Conservation (phyloP, 2,888 invertebrate species). For the Oscheius sp. region DNA sequence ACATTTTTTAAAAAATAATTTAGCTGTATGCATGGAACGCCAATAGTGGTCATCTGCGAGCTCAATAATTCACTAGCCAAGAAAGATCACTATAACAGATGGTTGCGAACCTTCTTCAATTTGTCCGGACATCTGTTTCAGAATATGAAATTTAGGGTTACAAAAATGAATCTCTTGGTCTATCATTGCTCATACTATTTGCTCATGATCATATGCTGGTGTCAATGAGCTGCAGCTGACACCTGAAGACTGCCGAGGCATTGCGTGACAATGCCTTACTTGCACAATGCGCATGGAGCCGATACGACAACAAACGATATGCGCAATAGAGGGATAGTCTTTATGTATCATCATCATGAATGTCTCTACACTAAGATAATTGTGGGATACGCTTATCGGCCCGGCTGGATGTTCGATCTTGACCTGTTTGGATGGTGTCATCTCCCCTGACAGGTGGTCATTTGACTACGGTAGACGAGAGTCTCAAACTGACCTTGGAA, state of each 20-base stretch:
- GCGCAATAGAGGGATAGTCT: neutral
- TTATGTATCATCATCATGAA: too few relatives aligned
- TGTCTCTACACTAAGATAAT: neutral
- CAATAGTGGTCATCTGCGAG: slow-evolving; percentile 16
- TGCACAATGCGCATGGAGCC: neutral
- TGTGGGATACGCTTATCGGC: neutral
- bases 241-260: neutral
- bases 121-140: slow-evolving; percentile 6
- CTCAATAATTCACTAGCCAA: slow-evolving; percentile 19
- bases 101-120: slow-evolving; percentile 12
- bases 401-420: slow-evolving; percentile 13
- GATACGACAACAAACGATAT: neutral
- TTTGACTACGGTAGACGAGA: neutral
- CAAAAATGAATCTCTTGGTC: neutral
- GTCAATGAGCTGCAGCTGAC: slow-evolving; percentile 27
- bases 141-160: neutral
- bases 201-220: slow-evolving; percentile 18
- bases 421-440: neutral
- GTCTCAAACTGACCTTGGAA: slow-evolving; percentile 86
- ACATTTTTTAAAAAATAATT: slow-evolving; percentile 14
- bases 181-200: neutral
- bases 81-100: slow-evolving; percentile 13
- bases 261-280: slow-evolving; percentile 5
- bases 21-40: neutral
- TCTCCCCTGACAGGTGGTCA: slow-evolving; percentile 10